Evolutionary conservation across 2,888 invertebrate species (phyloP), one percentile per base, ranked within the genome.

Genomic region (Pyralis farinalis): DNA sequence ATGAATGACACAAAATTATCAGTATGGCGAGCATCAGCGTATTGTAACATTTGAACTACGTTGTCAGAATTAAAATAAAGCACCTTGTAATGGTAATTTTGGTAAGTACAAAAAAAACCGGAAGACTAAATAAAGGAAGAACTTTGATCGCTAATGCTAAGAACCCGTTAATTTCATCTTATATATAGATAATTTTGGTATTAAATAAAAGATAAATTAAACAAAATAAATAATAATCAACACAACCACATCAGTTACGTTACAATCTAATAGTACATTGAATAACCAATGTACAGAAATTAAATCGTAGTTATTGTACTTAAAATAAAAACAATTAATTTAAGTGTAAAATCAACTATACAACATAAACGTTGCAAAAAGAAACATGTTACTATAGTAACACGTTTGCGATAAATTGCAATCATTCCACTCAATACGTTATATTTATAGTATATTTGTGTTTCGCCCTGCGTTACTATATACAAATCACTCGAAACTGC

Each of bases 161-260:
- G 72, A 77, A 82, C 81, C 79, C 74, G 71, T 77, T 61, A 70
- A 71, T 68, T 68, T 66, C 61, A 70, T 70, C 62, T 55, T 66
- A 69, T 69, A 61, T 59, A 8, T 65, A 71, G 55, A 67, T 64
- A 67, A 71, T 59, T 83, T 82, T 79, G 71, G 72, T 78, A 83
- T 46, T 82, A 82, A 84, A 84, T 81, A 83, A 79, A 77, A 71
- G 59, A 78, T 81, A 80, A 85, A 79, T 79, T 75, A 83, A 77
- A 79, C 64, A 77, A 85, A 84, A 85, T 84, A 86, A 87, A 86
- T 86, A 84, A 82, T 68, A 39, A 39, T 20, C 77, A 84, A 86
- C 86, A 87, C 87, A 87, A 87, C 83, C 85, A 67, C 70, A 69
- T 74, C 67, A 73, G 69, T n/a, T n/a, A n/a, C 70, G 69, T 72